A percentile compares a stretch with the other conserved stretches of the same genome.
Evolutionary conservation across 2,113 vertebrate species (phyloP).

Genomic region (Mastomys coucha): DNA sequence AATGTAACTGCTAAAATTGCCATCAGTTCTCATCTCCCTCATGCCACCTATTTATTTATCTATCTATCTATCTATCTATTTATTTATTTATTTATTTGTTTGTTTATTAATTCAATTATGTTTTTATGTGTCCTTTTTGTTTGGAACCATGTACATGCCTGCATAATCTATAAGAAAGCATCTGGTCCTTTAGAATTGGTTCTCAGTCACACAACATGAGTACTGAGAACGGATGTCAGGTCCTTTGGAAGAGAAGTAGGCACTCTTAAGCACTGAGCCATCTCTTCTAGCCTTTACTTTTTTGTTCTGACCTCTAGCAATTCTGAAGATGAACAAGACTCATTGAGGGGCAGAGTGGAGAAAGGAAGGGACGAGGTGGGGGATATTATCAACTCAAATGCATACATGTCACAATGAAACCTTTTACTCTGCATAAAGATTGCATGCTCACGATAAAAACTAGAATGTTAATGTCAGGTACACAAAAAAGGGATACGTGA

Average conservation of each 20-base stretch:
- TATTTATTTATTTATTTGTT: background rate
- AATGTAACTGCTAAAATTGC: background rate
- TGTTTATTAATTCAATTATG: background rate
- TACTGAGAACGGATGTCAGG: background rate
- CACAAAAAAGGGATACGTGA: background rate
- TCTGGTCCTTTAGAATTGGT: background rate
- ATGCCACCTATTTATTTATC: background rate
- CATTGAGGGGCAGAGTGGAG: background rate
- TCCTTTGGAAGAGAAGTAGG: background rate
- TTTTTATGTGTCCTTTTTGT: background rate
- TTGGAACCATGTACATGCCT: background rate
- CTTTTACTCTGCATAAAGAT: background rate
- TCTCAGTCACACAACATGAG: background rate
- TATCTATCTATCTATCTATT: no score
- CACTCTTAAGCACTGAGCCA: background rate
- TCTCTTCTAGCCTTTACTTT: background rate
- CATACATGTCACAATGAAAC: background rate
- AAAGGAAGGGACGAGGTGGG: background rate
- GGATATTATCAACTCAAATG: background rate
- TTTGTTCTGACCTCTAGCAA: background rate
- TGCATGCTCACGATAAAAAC: background rate
- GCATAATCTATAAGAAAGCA: background rate
- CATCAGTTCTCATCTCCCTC: background rate
- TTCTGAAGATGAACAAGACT: background rate
- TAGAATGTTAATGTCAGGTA: background rate